A percentile compares a stretch with the other conserved stretches of the same genome.
Evolutionary conservation across 2,113 vertebrate species (phyloP).

Genomic region (Setophaga kirtlandii): DNA sequence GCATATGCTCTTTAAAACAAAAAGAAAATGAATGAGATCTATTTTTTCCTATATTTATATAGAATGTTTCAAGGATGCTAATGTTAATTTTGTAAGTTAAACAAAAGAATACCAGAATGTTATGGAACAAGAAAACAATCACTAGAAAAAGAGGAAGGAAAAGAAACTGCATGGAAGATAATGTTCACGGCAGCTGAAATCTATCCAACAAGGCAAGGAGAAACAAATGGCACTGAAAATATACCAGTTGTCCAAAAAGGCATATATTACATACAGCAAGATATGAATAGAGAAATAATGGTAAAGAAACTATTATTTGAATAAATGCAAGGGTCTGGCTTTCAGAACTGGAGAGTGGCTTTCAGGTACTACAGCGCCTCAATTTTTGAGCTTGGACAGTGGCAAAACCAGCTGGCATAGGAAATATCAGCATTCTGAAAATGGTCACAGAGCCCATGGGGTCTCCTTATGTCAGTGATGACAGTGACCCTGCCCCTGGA

Average conservation of each 20-base stretch:
- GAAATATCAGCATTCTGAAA: accelerated
- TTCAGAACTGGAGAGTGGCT: not conserved
- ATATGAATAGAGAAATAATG: not conserved
- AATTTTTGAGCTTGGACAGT: not conserved
- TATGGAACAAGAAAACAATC: not conserved
- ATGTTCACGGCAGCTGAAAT: not conserved
- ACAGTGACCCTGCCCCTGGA: not conserved
- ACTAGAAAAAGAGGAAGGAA: not conserved
- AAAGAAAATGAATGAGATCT: not conserved
- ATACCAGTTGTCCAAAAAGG: not conserved
- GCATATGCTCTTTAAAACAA: not conserved
- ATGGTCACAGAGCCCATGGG: not conserved
- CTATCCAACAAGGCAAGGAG: not conserved
- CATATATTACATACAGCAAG: not conserved
- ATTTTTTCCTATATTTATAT: not conserved
- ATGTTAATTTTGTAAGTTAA: not conserved
- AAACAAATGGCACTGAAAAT: not conserved
- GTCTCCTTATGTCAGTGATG: not conserved
- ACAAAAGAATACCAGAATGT: not conserved
- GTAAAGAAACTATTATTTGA: not conserved
- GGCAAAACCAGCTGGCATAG: not conserved
- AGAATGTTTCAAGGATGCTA: not conserved
- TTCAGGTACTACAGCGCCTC: not conserved
- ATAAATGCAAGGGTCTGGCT: not conserved
- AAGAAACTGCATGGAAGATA: not conserved